Base-by-base conservation (phyloP, 2,797 vertebrate species). In the Euthynnus affinis region DNA sequence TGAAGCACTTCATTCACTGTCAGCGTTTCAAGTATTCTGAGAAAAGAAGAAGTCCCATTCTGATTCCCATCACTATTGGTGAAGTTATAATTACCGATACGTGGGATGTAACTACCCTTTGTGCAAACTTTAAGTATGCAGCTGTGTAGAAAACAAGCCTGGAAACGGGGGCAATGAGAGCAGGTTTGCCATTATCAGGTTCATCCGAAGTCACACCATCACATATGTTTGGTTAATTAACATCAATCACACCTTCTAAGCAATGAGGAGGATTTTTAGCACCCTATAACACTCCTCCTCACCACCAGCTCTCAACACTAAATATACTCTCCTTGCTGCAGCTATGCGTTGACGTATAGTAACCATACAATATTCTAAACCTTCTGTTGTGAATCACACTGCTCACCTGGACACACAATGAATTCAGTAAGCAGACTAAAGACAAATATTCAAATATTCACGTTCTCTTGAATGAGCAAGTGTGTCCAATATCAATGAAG, bases 161-260 rank as follows among this genome's bases (percentile, higher is more conserved):
- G 10, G 27, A 60, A 46, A 46, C 44, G 27, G n/a, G 46, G 20
- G 15, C n/a, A 14, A 40, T 23, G 9, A 46, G 29, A 9, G 48
- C 0, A 2, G 14, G 27, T 44, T 52, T 46, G 40, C 7, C 37
- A 40, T 34, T 15, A 32, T 34, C 18, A 29, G 3, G 44, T 27
- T 46, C 63, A 53, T 37, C 20, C 37, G 15, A 9, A n/a, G 22
- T 55, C 27, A 61, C 29, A 34, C 58, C 3, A 9, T 27, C 74
- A 60, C 42, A 76, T 29, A 27, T 56, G 46, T 66, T 42, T 46
- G 34, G 29, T 34, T 71, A 63, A 71, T 66, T 58, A 66, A 70
- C 18, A 42, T 59, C 22, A 12, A 3, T 29, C 34, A 83, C 67
- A 74, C 59, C n/a, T 67, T 76, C 18, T 6, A 15, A 64, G 20